Percentiles rank a stretch among this genome's conserved stretches.
phyloP scores from a whole-genome alignment of 1,140 invertebrate genomes.

The Drosophila nigrodunni region DNA sequence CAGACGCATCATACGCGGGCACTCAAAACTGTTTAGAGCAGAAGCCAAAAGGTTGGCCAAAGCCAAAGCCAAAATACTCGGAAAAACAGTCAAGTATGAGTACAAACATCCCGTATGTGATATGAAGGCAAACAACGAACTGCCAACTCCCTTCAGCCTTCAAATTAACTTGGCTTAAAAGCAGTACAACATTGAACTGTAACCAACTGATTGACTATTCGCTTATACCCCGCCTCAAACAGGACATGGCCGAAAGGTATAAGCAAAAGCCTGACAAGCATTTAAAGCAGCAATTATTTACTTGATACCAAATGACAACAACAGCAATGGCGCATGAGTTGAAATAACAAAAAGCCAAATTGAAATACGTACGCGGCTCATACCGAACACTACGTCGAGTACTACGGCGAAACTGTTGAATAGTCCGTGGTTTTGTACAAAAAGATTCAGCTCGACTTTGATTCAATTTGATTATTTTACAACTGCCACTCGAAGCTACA shows the following conservation, averaged over 20 bases:
- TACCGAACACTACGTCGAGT: neutral
- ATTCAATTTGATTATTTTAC: constrained; percentile 78
- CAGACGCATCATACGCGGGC: constrained; percentile 60
- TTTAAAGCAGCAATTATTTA: constrained; percentile 84
- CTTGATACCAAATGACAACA: constrained; percentile 77
- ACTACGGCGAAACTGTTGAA: constrained; percentile 9
- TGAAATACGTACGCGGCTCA: neutral
- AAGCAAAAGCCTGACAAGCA: constrained; percentile 72
- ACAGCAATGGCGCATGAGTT: constrained; percentile 50
- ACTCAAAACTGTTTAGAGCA: constrained; percentile 76
- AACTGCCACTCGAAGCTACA: constrained; percentile 48
- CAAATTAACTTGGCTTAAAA: neutral
- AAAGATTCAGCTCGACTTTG: constrained; percentile 12
- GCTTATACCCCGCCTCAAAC: neutral
- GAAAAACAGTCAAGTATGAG: constrained; percentile 41
- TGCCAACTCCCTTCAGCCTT: neutral
- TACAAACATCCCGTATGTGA: constrained; percentile 47
- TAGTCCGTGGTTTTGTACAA: constrained; percentile 16
- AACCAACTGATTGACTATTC: neutral
- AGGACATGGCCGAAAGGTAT: constrained; percentile 34
- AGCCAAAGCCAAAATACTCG: constrained; percentile 23
- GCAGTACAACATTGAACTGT: neutral
- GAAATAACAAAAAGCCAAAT: constrained; percentile 52
- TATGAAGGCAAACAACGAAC: neutral
- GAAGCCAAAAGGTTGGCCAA: constrained; percentile 54